Conservation (phyloP, 1,140 invertebrate genomes). For the Aplysia californica region DNA sequence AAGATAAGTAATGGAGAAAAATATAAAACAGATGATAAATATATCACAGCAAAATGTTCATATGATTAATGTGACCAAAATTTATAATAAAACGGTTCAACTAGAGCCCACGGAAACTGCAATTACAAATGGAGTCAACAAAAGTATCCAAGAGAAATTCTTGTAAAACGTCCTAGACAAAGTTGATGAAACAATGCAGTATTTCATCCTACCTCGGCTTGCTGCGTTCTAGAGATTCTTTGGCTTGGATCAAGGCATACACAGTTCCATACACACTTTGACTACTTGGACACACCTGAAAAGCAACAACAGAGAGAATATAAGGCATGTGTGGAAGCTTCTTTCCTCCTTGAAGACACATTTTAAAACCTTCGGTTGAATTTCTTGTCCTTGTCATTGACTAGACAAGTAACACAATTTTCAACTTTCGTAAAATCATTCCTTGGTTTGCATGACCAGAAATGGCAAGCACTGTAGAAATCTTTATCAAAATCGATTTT, state of each 20-base stretch:
- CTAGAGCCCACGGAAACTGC: not conserved
- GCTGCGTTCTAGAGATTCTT: constrained; percentile 37
- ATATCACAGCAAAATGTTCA: too few relatives aligned
- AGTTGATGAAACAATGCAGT: not conserved
- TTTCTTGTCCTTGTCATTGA: not conserved
- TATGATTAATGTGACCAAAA: not conserved
- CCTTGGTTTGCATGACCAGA: too few relatives aligned
- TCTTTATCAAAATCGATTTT: too few relatives aligned
- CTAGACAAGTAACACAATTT: not conserved
- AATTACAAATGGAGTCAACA: not conserved
- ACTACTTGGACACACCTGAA: constrained; percentile 67
- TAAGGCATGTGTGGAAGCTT: not conserved
- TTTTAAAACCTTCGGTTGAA: not conserved
- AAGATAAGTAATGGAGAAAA: too few relatives aligned
- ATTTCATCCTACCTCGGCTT: constrained; percentile 25
- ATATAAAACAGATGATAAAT: too few relatives aligned
- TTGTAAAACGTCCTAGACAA: not conserved
- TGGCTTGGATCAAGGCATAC: constrained; percentile 70
- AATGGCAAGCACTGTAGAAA: too few relatives aligned
- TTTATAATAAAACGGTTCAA: not conserved
- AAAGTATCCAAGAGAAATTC: not conserved
- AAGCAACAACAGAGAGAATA: constrained; percentile 16
- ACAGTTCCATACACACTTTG: constrained; percentile 69
- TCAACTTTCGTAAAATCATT: not conserved
- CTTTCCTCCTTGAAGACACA: not conserved